Evolutionary conservation across 2,113 vertebrate species (phyloP).

Genomic region (Odontophorus gujanensis): DNA sequence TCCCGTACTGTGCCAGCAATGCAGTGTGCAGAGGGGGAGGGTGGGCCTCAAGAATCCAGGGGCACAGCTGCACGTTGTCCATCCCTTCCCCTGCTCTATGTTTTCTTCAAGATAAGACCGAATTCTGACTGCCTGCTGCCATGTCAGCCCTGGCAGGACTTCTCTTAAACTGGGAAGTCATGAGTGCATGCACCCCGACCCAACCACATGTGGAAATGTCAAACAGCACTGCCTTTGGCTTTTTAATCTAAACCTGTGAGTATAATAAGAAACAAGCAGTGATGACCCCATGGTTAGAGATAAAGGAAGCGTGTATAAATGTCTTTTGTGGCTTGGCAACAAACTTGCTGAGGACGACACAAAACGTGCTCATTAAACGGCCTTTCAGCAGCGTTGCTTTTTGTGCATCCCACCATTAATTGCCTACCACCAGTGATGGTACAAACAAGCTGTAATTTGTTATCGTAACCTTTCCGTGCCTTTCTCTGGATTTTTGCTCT

Average conservation of each 20-base stretch:
- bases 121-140: too few species aligned
- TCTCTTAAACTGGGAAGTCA: too few species aligned
- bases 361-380: background rate
- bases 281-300: conserved; percentile 22
- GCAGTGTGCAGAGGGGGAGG: background rate
- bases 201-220: too few species aligned
- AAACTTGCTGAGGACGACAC: conserved; percentile 35
- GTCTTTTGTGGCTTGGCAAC: conserved; percentile 52
- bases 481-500: conserved; percentile 9
- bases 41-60: background rate
- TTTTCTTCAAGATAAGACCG: too few species aligned
- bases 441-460: conserved; percentile 13
- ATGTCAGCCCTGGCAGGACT: too few species aligned
- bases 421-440: conserved; percentile 56
- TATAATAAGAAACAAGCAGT: background rate
- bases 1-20: background rate
- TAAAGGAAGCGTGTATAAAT: conserved; percentile 32
- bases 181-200: too few species aligned
- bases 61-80: background rate
- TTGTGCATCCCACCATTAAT: conserved; percentile 61
- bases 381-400: conserved; percentile 54
- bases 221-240: background rate
- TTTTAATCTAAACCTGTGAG: background rate
- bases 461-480: background rate
- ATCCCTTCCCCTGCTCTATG: too few species aligned